These are phyloP conservation scores for Ceriagrion tenellum DNA, from an alignment of 2,888 invertebrate genomes.

Conservation along the genomic window DNA sequence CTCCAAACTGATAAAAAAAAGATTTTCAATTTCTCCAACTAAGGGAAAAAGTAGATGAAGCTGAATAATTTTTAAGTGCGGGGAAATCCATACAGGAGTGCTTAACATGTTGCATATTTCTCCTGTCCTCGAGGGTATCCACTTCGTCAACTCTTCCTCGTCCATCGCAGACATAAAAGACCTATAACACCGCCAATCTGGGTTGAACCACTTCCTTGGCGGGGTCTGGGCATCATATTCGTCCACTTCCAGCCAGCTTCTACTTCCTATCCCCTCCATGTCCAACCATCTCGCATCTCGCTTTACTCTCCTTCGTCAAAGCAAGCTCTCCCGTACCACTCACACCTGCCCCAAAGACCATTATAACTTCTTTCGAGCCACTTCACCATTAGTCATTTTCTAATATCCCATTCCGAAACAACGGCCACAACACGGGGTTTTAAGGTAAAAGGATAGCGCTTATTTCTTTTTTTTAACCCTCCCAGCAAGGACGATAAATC, in stretches of 20 bases:
- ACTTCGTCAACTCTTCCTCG: not conserved
- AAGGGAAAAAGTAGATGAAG: not conserved
- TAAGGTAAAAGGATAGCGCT: constrained; percentile 19
- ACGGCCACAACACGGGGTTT: not conserved
- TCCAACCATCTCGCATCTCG: not conserved
- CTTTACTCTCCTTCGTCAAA: not conserved
- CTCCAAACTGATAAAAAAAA: not conserved
- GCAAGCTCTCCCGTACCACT: not conserved
- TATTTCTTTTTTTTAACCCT: not conserved
- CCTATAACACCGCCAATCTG: not conserved
- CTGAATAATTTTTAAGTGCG: not conserved
- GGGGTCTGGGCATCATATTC: not conserved
- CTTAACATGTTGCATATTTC: not conserved
- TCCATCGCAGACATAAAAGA: not conserved
- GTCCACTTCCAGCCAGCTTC: not conserved
- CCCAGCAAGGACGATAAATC: not conserved
- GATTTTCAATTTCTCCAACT: not conserved
- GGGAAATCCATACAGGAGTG: not conserved
- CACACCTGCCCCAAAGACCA: not conserved
- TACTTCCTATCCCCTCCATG: not conserved
- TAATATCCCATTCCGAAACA: constrained; percentile 27
- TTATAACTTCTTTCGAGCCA: constrained; percentile 27
- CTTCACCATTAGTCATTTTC: constrained; percentile 12
- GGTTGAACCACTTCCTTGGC: not conserved
- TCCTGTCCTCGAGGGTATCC: not conserved